Percentiles rank a stretch among this genome's conserved stretches.
phyloP scores from a whole-genome alignment of 2,888 invertebrate genomes.

The Protonemura montana region DNA sequence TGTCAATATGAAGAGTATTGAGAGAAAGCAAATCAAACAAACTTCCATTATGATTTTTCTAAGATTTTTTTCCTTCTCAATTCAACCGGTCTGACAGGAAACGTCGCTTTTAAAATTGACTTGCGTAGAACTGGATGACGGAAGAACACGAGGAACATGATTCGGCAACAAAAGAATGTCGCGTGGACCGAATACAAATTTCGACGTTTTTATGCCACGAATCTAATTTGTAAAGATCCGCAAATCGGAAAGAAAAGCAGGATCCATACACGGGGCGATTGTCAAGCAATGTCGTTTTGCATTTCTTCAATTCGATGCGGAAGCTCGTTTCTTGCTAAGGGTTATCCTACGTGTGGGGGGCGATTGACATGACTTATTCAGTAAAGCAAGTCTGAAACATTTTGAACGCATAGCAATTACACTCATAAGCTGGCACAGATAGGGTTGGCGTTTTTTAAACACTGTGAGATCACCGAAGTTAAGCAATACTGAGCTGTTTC shows the following conservation, averaged over 20 bases:
- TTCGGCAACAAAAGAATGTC: background rate
- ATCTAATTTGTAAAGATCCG: background rate
- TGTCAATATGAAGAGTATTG: background rate
- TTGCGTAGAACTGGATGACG: background rate
- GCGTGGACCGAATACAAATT: background rate
- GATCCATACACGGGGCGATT: too few species aligned
- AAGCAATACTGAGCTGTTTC: too few species aligned
- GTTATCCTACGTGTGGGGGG: too few species aligned
- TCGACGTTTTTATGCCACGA: background rate
- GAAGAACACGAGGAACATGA: background rate
- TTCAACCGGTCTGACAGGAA: background rate
- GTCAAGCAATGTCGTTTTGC: too few species aligned
- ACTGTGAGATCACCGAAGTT: too few species aligned
- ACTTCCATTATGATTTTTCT: background rate
- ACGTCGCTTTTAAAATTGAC: background rate
- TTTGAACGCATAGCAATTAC: too few species aligned
- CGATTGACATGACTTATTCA: too few species aligned
- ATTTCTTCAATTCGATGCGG: too few species aligned
- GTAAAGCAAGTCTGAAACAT: too few species aligned
- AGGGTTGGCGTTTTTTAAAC: too few species aligned
- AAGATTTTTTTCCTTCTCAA: background rate
- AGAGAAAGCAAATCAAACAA: background rate
- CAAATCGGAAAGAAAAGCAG: background rate
- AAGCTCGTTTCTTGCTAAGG: too few species aligned
- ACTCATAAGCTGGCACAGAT: too few species aligned